Evolutionary conservation across 1,140 invertebrate genomes (phyloP), one percentile per base, ranked within the genome.

Genomic region (Drosophila micromelanica): DNA sequence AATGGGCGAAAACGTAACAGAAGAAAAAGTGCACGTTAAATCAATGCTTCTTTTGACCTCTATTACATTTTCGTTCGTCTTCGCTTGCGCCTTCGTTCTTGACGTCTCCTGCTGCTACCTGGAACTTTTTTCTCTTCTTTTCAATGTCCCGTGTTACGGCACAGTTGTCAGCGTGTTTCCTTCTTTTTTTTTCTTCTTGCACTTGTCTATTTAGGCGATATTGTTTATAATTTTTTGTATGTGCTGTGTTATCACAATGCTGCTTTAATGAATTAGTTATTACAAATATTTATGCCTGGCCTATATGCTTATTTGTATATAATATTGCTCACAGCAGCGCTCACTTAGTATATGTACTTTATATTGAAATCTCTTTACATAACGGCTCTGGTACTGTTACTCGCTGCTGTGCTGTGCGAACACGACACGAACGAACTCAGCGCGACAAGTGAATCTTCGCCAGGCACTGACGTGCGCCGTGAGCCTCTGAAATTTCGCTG

Each of bases 31-130:
- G 81, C 76, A 84, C 73, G 65, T 84, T 87, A 87, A 89, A 89
- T 89, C 84, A 89, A 90, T 89, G 84, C 84, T 89, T 89, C 85
- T 84, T 89, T 89, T 89, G 84, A 89, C 84, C 84, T 89, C 84
- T 89, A 89, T 90, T 80, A 87, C 82, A 82, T 89, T 82, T 86
- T 86, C 74, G 79, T 74, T 74, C 57, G 65, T 56, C 69, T 73
- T 81, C 59, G 38, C 43, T 63, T 54, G 43, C 46, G 42, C 64
- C 62, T 48, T 49, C 35, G 17, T 42, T 55, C 35, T 62, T 54
- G 48, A 20, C 48, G 20, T 57, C 77, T 85, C 48, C 75, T 59
- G 67, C 74, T 63, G 17, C 55, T 60, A 72, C 64, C 57, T 76
- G 60, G 46, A 57, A 57, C 52, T 49, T 54, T 69, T 60, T 46